These are phyloP conservation scores for Eupithecia abbreviata DNA, from an alignment of 2,888 invertebrate genomes.

Conservation along the genomic window DNA sequence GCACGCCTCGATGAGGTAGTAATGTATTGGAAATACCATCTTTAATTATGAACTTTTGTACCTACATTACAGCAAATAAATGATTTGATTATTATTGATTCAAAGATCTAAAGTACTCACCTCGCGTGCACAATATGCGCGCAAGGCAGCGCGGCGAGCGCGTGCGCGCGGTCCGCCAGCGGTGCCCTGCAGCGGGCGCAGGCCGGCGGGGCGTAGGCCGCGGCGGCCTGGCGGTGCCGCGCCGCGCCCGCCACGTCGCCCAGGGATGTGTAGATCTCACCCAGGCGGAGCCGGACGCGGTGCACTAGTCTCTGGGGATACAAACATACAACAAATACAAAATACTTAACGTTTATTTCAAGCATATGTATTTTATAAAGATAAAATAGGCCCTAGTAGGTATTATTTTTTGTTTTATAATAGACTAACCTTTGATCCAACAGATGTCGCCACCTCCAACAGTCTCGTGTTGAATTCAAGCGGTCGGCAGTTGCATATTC, in stretches of 20 bases:
- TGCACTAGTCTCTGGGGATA: conserved; percentile 87
- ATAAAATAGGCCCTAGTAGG: too few species aligned
- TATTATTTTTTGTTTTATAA: not conserved
- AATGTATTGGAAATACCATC: too few species aligned
- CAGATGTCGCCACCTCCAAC: conserved; percentile 92
- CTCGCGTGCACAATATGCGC: conserved; percentile 94
- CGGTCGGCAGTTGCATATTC: conserved; percentile 94
- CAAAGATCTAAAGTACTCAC: too few species aligned
- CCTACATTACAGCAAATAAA: too few species aligned
- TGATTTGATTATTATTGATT: too few species aligned
- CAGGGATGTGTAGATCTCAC: conserved; percentile 91
- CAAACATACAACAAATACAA: not conserved
- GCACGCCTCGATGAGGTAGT: too few species aligned
- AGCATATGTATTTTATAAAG: too few species aligned
- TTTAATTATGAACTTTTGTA: too few species aligned
- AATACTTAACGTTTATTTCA: too few species aligned
- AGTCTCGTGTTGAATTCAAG: conserved; percentile 93
- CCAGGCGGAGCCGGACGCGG: conserved; percentile 90
- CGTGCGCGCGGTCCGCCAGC: conserved; percentile 82
- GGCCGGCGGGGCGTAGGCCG: conserved; percentile 86
- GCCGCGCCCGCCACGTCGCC: conserved; percentile 92
- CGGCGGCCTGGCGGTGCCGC: conserved; percentile 90
- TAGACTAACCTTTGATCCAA: conserved; percentile 90
- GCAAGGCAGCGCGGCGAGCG: conserved; percentile 92
- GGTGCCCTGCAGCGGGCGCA: conserved; percentile 93